Evolutionary conservation across 2,888 invertebrate genomes (phyloP).

Genomic region (Galeruca laticollis): DNA sequence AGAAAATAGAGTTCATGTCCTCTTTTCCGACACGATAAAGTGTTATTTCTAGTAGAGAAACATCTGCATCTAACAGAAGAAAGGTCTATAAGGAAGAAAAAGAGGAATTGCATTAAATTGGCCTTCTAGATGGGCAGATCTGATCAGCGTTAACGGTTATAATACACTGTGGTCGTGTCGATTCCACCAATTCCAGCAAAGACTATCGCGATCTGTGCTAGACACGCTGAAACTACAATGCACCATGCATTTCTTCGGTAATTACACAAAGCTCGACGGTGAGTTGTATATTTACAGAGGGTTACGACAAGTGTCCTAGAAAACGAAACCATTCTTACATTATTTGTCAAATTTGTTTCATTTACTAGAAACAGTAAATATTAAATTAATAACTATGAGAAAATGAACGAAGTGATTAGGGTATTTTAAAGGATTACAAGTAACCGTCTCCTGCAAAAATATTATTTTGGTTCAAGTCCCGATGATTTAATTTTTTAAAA

Average conservation of each 20-base stretch:
- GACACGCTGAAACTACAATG: slow-evolving; percentile 45
- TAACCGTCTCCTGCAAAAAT: no score
- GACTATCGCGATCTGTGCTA: slow-evolving; percentile 37
- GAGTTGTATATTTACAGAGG: slow-evolving; percentile 12
- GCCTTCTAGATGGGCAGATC: slow-evolving; percentile 32
- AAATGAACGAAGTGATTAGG: no score
- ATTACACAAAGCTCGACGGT: slow-evolving; percentile 53
- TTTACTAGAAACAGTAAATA: no score
- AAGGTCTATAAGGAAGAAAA: slow-evolving; percentile 31
- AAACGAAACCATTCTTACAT: not conserved
- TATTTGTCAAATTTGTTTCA: no score
- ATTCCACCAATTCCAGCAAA: slow-evolving; percentile 20
- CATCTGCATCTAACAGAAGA: slow-evolving; percentile 32
- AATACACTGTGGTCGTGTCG: slow-evolving; percentile 30
- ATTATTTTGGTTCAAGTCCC: no score
- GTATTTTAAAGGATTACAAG: no score
- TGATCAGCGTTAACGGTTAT: slow-evolving; percentile 35
- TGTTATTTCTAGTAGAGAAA: slow-evolving; percentile 33
- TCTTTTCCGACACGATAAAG: slow-evolving; percentile 29
- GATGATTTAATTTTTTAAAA: no score
- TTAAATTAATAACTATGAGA: no score
- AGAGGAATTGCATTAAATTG: slow-evolving; percentile 46
- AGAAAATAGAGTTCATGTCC: slow-evolving; percentile 18
- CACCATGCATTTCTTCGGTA: slow-evolving; percentile 51
- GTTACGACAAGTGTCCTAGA: not conserved